phyloP scores from a whole-genome alignment of 2,113 vertebrate species.

The Hypocryptadius cinnamomeus region DNA sequence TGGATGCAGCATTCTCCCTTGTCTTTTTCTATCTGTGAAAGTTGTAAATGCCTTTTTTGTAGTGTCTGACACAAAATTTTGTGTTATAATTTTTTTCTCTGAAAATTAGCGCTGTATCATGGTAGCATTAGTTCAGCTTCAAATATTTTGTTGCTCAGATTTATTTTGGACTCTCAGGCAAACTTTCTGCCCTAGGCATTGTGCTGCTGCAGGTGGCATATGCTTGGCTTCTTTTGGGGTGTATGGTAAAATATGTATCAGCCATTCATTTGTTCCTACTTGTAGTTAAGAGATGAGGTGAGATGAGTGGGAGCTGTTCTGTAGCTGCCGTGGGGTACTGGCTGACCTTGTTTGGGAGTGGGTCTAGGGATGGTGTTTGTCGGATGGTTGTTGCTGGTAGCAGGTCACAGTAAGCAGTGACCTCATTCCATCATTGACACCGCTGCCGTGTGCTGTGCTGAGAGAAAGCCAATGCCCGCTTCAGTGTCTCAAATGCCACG shows the following conservation, averaged over 20 bases:
- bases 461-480: not conserved
- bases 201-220: not conserved
- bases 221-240: not conserved
- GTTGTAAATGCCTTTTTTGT: not conserved
- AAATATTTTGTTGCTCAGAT: not conserved
- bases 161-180: not conserved
- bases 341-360: not conserved
- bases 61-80: not conserved
- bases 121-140: not conserved
- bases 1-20: not conserved
- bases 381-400: not conserved
- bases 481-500: not conserved
- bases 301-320: not conserved
- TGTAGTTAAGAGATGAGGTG: not conserved
- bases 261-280: not conserved
- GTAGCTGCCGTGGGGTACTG: not conserved
- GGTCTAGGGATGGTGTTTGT: not conserved
- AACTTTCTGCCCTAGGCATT: not conserved
- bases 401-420: not conserved
- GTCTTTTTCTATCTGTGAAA: not conserved
- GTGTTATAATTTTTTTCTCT: not conserved
- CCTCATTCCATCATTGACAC: not conserved
- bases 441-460: not conserved
- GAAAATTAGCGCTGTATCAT: not conserved
- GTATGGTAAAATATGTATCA: not conserved